Percentiles rank a stretch among this genome's conserved stretches.
Evolutionary conservation across 2,797 vertebrate species (phyloP).

Genomic region (Enteromius unitaeniatus): DNA sequence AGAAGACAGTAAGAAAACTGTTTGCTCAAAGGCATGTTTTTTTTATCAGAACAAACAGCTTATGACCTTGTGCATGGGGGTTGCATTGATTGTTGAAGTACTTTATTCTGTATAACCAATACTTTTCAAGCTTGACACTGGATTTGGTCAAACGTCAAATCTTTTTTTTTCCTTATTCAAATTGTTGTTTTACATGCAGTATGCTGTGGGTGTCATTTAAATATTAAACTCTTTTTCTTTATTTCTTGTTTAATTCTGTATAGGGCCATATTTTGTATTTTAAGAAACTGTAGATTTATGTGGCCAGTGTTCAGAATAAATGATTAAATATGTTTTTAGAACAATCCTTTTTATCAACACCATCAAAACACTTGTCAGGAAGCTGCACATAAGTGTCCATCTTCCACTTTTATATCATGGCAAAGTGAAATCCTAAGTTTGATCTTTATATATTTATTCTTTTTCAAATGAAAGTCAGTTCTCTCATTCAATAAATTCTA

Average conservation of each 20-base stretch:
- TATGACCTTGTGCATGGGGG: conserved; percentile 34
- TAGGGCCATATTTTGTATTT: background rate
- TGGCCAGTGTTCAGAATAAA: background rate
- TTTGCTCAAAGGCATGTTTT: conserved; percentile 18
- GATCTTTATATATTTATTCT: background rate
- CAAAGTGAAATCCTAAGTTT: background rate
- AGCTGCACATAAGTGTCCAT: background rate
- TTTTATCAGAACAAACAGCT: conserved; percentile 22
- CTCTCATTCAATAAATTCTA: conserved; percentile 16
- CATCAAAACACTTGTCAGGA: conserved; percentile 5
- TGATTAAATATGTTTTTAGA: background rate
- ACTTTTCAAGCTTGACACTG: conserved; percentile 17
- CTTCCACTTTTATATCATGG: background rate
- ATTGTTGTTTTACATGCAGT: conserved; percentile 16
- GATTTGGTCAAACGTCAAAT: conserved; percentile 9
- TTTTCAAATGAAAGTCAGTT: background rate
- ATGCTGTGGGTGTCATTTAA: background rate
- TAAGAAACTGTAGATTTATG: background rate
- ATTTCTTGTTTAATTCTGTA: background rate
- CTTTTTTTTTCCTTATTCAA: background rate
- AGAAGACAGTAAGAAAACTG: background rate
- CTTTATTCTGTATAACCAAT: conserved; percentile 18
- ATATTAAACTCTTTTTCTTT: background rate
- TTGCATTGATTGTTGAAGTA: conserved; percentile 29
- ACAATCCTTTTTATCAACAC: background rate